Base-by-base conservation (phyloP, 1,140 invertebrate species). In the Daktulosphaira vitifoliae region DNA sequence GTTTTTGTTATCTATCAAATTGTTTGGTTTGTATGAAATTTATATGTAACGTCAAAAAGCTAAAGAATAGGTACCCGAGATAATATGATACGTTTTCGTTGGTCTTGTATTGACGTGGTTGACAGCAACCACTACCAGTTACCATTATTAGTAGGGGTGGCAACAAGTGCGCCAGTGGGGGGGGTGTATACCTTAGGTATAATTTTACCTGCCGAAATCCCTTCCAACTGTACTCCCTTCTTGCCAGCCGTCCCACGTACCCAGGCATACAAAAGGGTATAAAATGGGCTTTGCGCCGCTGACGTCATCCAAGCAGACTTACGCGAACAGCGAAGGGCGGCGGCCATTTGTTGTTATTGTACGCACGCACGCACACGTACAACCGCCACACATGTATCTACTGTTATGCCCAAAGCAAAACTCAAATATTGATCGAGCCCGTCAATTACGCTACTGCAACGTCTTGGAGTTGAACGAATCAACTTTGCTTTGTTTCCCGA, bases 261-360 rank as follows among this genome's bases (percentile, higher is more conserved):
- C 5, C 29, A 11, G 29, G 29, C 29, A 33, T 11, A 33, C 29
- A 33, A 33, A 7, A 26, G 16, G n/a, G 9, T 16, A 13, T 22
- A n/a, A 56, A 56, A 56, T 39, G 53, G 53, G 53, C 38, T 56
- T 42, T 11, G 53, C 22, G 53, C 11, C n/a, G 53, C 23, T 53
- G 51, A 53, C 51, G 51, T 53, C 51, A 53, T 53, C 37, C 29
- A 13, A 11, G 0, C n/a, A 33, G 29, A 11, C 29, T 6, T 33
- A 33, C 29, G 11, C 29, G 29, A 6, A n/a, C n/a, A 1, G 1
- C 2, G 37, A n/a, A 3, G 18, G 38, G 54, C 15, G n/a, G 23
- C 15, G 54, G 53, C 39, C n/a, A 56, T 59, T 59, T 59, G 54
- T 54, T 54, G 52, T 59, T 23, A 38, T 59, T 59, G 25, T 59